These are phyloP conservation scores for Setophaga kirtlandii DNA, from an alignment of 2,113 vertebrate genomes.

Conservation along the genomic window DNA sequence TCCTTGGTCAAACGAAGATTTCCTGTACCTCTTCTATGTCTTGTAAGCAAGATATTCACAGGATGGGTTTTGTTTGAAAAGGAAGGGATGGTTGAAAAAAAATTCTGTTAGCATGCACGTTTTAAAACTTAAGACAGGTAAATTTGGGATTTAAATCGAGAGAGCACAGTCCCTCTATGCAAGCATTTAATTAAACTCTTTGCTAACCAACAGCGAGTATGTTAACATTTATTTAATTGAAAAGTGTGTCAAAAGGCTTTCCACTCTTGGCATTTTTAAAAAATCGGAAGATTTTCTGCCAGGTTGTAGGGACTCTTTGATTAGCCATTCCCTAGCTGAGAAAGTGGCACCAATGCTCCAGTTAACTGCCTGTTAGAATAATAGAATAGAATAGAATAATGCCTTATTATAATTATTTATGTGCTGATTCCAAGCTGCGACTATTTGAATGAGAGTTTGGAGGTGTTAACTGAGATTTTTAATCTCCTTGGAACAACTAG, in stretches of 20 bases:
- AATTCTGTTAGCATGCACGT: not conserved
- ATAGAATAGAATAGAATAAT: not conserved
- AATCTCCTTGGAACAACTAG: not conserved
- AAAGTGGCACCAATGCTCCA: not conserved
- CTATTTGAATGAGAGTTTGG: not conserved
- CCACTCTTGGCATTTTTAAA: not conserved
- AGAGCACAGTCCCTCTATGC: not conserved
- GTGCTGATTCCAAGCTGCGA: not conserved
- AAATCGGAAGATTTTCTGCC: not conserved
- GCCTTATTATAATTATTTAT: not conserved
- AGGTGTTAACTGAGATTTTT: not conserved
- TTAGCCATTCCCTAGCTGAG: not conserved
- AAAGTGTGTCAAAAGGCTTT: not conserved
- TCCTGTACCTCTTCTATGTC: not conserved
- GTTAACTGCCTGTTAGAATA: not conserved
- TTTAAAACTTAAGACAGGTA: not conserved
- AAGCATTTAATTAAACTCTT: slow-evolving; percentile 6
- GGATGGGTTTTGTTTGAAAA: not conserved
- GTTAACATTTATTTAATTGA: not conserved
- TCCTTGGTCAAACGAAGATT: not conserved
- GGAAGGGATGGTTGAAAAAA: not conserved
- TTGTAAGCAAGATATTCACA: not conserved
- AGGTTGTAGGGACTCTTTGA: not conserved
- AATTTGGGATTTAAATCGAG: not conserved
- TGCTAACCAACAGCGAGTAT: not conserved